Percentiles rank a stretch among this genome's conserved stretches.
These are phyloP conservation scores for Reinhardtius hippoglossoides DNA, from an alignment of 2,113 vertebrate species.

Conservation along the genomic window DNA sequence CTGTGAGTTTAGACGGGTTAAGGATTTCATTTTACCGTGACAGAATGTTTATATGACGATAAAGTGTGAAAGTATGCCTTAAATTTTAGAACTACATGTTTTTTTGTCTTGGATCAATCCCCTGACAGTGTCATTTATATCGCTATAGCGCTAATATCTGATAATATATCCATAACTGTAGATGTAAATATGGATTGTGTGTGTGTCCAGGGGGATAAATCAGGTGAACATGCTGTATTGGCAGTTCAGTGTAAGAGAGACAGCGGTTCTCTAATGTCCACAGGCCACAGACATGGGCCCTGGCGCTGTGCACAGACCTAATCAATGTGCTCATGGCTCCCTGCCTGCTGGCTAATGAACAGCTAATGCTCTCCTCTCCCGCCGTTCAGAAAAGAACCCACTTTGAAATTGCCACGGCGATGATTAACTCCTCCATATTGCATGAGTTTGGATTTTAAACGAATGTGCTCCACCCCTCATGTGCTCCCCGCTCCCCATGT, in stretches of 20 bases:
- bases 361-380: conserved; percentile 53
- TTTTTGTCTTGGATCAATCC: not conserved
- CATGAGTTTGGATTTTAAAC: conserved; percentile 66
- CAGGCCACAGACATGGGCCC: conserved; percentile 45
- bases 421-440: conserved; percentile 70
- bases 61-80: too few relatives aligned
- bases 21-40: too few relatives aligned
- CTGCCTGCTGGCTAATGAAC: conserved; percentile 68
- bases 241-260: conserved; percentile 30
- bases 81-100: too few relatives aligned
- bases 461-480: conserved; percentile 41
- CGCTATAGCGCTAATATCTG: not conserved
- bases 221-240: conserved; percentile 29
- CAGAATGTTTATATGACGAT: too few relatives aligned
- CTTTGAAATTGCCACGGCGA: conserved; percentile 50
- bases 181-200: not conserved
- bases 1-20: too few relatives aligned
- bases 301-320: conserved; percentile 43
- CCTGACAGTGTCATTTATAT: not conserved
- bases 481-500: not conserved
- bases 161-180: not conserved
- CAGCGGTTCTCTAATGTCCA: conserved; percentile 41
- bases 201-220: conserved; percentile 31
- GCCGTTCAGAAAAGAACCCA: conserved; percentile 35
- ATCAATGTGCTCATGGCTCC: conserved; percentile 62